phyloP scores from a whole-genome alignment of 2,797 vertebrate genomes.

The Salarias fasciatus region DNA sequence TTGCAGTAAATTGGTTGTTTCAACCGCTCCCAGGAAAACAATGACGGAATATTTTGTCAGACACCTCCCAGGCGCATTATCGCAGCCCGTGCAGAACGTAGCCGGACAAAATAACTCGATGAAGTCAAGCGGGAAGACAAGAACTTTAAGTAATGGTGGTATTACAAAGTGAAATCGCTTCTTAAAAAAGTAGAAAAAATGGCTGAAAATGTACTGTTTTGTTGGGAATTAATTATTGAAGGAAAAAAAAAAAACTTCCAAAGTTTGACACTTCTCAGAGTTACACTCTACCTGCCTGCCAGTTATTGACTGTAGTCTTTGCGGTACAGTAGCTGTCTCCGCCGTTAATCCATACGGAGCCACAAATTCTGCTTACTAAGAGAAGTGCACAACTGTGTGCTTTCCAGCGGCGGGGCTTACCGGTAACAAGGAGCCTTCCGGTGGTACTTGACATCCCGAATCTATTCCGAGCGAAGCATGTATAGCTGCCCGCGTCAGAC shows the following conservation, averaged over 20 bases:
- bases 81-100: conserved; percentile 52
- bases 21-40: conserved; percentile 65
- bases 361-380: conserved; percentile 67
- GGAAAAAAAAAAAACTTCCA: conserved; percentile 5
- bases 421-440: conserved; percentile 89
- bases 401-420: conserved; percentile 74
- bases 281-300: conserved; percentile 34
- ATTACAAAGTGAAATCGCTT: too few species aligned
- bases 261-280: conserved; percentile 31
- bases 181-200: too few species aligned
- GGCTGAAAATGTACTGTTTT: neutral
- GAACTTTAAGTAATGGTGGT: neutral
- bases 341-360: conserved; percentile 57
- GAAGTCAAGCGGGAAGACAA: conserved; percentile 17
- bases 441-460: conserved; percentile 92
- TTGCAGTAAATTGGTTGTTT: conserved; percentile 67
- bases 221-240: conserved; percentile 6
- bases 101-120: conserved; percentile 40
- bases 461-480: conserved; percentile 91
- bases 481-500: conserved; percentile 90
- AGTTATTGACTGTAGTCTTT: conserved; percentile 59
- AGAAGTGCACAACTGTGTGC: conserved; percentile 37
- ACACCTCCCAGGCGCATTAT: conserved; percentile 51
- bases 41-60: conserved; percentile 59
- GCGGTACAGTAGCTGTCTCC: conserved; percentile 31